Evolutionary conservation across 2,797 vertebrate genomes (phyloP), one percentile per base, ranked within the genome.

Genomic region (Aphelocoma californica): DNA sequence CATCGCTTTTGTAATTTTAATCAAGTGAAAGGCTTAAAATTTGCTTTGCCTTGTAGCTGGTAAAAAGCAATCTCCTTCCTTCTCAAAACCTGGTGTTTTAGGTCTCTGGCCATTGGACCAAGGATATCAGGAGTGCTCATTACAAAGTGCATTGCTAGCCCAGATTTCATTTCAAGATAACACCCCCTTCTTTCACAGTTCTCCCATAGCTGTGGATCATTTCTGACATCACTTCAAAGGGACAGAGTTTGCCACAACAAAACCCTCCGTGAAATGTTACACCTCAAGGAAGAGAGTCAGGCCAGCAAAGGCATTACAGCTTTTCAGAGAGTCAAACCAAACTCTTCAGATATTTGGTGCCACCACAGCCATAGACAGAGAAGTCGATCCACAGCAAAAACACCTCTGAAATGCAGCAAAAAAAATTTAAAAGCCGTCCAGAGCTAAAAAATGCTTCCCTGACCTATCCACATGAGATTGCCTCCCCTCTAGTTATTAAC

Each of bases 401-500:
- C 9, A 13, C 5, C 38, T 72, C 81, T 45, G 24, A 93, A 87
- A 91, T 0, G 6, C 45, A 82, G 62, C 6, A 38, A 82, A 78
- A 78, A 71, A 54, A 84, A 21, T 64, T 28, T 24, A 57, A 70
- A 85, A 91, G 16, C 9, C 0, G 0, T 36, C 73, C 72, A 62
- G 58, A 69, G 53, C 54, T 75, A 79, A 93, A 94, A 90, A 91
- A 84, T n/a, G 38, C 16, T 67, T 75, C 50, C 48, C 60, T 90
- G 81, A 85, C 51, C 48, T 74, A 38, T n/a, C 57, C 14, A 21
- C 34, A 65, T 1, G 21, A 80, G 28, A 79, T 4, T 64, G 74
- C 66, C 64, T 95, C 53, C 81, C 47, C 66, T 90, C 61, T 62
- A 86, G 42, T 96, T 94, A 92, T 51, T 72, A 91, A 88, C 74